Percentiles rank a stretch among this genome's conserved stretches.
Evolutionary conservation across 2,797 vertebrate species (phyloP).

Genomic region (Ispidina lecontei): DNA sequence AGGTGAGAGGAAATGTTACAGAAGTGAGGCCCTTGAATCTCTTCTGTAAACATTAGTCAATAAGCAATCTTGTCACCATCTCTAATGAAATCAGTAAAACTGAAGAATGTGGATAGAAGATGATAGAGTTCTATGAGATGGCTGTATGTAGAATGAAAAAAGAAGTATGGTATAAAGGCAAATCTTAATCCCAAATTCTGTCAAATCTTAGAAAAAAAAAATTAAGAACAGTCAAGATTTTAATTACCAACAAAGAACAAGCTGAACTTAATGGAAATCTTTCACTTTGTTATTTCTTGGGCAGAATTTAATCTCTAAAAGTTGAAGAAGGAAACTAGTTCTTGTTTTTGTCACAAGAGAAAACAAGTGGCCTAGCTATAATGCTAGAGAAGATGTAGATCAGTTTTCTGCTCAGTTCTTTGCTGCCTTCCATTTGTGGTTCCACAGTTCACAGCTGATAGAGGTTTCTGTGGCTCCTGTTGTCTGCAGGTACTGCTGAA

Average conservation of each 20-base stretch:
- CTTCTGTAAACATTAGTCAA: not conserved
- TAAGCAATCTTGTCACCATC: not conserved
- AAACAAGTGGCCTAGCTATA: not conserved
- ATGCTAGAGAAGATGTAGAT: not conserved
- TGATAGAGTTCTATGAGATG: not conserved
- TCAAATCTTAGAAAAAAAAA: not conserved
- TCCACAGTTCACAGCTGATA: not conserved
- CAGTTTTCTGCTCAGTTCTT: not conserved
- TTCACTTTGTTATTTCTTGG: not conserved
- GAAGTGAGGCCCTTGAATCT: not conserved
- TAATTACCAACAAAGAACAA: not conserved
- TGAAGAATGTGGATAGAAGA: not conserved
- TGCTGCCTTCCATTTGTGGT: not conserved
- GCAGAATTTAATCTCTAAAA: not conserved
- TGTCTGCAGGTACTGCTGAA: constrained; percentile 85
- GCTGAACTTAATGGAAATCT: not conserved
- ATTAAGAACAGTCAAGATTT: not conserved
- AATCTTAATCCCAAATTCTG: not conserved
- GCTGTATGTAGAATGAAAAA: not conserved
- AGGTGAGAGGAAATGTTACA: not conserved
- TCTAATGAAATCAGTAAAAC: not conserved
- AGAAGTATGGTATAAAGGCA: not conserved
- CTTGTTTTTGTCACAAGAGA: not conserved
- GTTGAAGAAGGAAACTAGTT: not conserved
- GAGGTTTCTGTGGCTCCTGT: not conserved